Evolutionary conservation across 2,888 invertebrate genomes (phyloP).

Genomic region (Philhelius pedissequus): DNA sequence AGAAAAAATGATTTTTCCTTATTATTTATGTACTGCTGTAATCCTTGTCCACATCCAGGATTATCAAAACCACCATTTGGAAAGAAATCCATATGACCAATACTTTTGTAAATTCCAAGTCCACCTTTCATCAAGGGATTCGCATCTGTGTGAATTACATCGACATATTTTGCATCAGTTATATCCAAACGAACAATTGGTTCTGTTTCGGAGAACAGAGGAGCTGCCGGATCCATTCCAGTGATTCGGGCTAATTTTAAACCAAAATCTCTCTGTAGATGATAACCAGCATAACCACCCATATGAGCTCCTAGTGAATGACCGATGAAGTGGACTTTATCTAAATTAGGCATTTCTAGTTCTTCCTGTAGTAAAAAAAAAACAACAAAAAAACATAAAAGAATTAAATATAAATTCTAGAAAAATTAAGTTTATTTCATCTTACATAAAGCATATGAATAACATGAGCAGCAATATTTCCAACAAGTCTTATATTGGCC

Average conservation of each 20-base stretch:
- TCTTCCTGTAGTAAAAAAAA: slow-evolving; percentile 79
- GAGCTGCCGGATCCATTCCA: slow-evolving; percentile 95
- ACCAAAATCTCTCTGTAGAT: slow-evolving; percentile 84
- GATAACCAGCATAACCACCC: slow-evolving; percentile 90
- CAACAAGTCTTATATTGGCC: slow-evolving; percentile 92
- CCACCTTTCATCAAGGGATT: slow-evolving; percentile 87
- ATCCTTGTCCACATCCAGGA: slow-evolving; percentile 83
- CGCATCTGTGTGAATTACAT: slow-evolving; percentile 93
- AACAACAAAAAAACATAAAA: not conserved
- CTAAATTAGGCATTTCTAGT: slow-evolving; percentile 81
- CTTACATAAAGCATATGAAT: slow-evolving; percentile 81
- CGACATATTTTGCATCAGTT: slow-evolving; percentile 92
- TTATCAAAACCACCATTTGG: slow-evolving; percentile 93
- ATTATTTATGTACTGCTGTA: slow-evolving; percentile 83
- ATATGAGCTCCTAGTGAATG: slow-evolving; percentile 93
- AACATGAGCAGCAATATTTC: slow-evolving; percentile 89
- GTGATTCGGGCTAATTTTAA: slow-evolving; percentile 88
- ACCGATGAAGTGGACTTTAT: slow-evolving; percentile 90
- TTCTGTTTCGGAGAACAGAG: slow-evolving; percentile 90
- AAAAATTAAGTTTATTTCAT: slow-evolving; percentile 34
- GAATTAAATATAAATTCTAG: not conserved
- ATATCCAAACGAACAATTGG: slow-evolving; percentile 90
- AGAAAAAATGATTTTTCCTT: slow-evolving; percentile 83
- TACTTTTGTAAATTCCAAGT: slow-evolving; percentile 89
- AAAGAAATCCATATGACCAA: slow-evolving; percentile 94